phyloP scores from a whole-genome alignment of 2,888 invertebrate genomes.

The Oscheius sp. region DNA sequence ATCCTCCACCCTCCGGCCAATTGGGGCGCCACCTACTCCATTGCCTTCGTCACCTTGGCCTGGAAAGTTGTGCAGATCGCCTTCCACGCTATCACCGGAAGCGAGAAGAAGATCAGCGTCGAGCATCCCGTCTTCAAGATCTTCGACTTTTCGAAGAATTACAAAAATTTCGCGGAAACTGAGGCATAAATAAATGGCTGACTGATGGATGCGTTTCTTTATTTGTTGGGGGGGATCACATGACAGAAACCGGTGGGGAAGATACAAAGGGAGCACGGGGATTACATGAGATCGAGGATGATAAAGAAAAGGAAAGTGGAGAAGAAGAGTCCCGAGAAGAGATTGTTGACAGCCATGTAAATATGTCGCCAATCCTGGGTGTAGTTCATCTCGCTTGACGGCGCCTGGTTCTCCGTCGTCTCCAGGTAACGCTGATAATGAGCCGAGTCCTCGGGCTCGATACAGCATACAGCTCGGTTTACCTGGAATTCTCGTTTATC shows the following conservation, averaged over 20 bases:
- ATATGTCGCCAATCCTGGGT: constrained; percentile 71
- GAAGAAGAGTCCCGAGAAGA: constrained; percentile 67
- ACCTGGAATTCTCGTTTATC: constrained; percentile 45
- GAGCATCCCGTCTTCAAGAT: constrained; percentile 28
- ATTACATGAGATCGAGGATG: constrained; percentile 39
- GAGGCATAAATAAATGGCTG: background rate
- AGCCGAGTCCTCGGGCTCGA: constrained; percentile 67
- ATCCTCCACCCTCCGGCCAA: background rate
- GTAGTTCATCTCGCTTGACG: constrained; percentile 45
- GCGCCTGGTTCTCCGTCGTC: constrained; percentile 42
- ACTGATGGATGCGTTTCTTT: background rate
- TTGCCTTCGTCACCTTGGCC: constrained; percentile 4
- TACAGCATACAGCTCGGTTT: constrained; percentile 68
- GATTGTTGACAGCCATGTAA: constrained; percentile 69
- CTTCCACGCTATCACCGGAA: constrained; percentile 2
- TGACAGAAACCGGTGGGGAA: background rate
- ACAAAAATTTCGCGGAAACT: background rate
- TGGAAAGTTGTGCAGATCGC: constrained; percentile 10
- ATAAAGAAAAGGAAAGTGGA: constrained; percentile 65
- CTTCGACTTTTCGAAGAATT: constrained; percentile 29
- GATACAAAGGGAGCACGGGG: background rate
- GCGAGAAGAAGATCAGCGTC: constrained; percentile 16
- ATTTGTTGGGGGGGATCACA: background rate
- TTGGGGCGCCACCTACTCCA: constrained; percentile 4
- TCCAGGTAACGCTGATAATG: constrained; percentile 65